These are phyloP conservation scores for Lycopodina hypogea DNA, from an alignment of 37 sponge, comb jelly and placozoan species.

Conservation along the genomic window DNA sequence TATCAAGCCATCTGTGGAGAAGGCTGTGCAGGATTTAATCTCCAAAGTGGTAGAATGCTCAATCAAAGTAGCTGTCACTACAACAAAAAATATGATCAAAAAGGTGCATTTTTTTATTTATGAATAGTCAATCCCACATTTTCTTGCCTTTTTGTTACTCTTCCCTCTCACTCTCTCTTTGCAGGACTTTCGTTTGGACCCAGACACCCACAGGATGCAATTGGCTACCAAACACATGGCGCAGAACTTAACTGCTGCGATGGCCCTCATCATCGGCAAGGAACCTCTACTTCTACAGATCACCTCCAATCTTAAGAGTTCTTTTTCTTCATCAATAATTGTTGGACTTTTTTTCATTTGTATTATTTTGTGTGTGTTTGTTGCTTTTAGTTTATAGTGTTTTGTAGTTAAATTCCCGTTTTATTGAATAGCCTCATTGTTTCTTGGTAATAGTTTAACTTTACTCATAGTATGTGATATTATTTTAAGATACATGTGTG, in stretches of 20 bases:
- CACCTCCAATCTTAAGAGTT: conserved; percentile 81
- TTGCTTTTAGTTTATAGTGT: no score
- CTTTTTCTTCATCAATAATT: conserved; percentile 66
- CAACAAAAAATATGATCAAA: conserved; percentile 92
- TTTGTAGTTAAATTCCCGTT: no score
- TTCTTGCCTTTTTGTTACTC: background rate
- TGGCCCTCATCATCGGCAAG: conserved; percentile 95
- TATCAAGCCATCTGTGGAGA: conserved; percentile 85
- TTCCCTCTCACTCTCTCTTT: background rate
- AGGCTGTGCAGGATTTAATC: conserved; percentile 89
- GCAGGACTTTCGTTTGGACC: conserved; percentile 96
- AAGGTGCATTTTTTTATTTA: conserved; percentile 53
- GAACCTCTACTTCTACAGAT: conserved; percentile 92
- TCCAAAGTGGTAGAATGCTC: conserved; percentile 87
- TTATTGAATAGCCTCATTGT: no score
- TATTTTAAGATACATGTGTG: background rate
- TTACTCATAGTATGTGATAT: no score
- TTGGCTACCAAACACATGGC: conserved; percentile 95
- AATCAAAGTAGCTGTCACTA: conserved; percentile 93
- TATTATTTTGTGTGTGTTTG: no score
- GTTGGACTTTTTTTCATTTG: conserved; percentile 32
- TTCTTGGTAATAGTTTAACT: no score
- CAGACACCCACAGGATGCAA: conserved; percentile 86
- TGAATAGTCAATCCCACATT: background rate
- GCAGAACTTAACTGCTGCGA: conserved; percentile 95